Base-by-base conservation (phyloP, 2,113 vertebrate species). In the Hippolais icterina region DNA sequence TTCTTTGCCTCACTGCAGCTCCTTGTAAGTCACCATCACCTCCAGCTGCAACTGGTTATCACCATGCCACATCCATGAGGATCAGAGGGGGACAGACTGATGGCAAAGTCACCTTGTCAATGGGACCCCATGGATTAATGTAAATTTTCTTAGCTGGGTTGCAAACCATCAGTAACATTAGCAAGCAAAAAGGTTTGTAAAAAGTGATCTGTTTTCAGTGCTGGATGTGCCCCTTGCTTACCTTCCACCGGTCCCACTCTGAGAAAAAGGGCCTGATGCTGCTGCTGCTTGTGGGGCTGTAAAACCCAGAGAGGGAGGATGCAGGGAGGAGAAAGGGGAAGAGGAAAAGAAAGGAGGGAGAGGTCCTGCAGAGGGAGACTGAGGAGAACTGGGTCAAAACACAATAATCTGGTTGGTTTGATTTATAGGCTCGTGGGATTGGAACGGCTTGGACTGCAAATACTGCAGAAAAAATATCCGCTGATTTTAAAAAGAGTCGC, bases 341-440 rank as follows among this genome's bases (percentile, higher is more conserved):
- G 19, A 59, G 79, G 8, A n/a, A 83, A 9, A 33, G 66, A 23
- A 41, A 71, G 10, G 12, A 65, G 25, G 17, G 75, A 18, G 7
- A 37, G 19, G 49, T 84, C 44, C 25, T 68, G 50, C 31, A 77
- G 37, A 52, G 25, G 31, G 61, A 71, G 28, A n/a, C 60, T 74
- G 44, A 91, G 66, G 53, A 87, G 57, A 96, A 91, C 42, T 69
- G 54, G 84, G 81, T 80, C 74, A 72, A 79, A 94, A 83, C 83
- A 90, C 59, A 80, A 80, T 46, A 31, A 87, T 76, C 28, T 33
- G n/a, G 33, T 27, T 61, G 71, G 63, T 75, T 57, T 94, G 93
- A 83, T 87, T 87, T 79, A 87, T 28, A 87, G 69, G 71, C 57
- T 65, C 1, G 4, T 33, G 54, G 90, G 50, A 66, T 21, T 93